Conservation (phyloP, 2,797 vertebrate genomes). For the Trachops cirrhosus region DNA sequence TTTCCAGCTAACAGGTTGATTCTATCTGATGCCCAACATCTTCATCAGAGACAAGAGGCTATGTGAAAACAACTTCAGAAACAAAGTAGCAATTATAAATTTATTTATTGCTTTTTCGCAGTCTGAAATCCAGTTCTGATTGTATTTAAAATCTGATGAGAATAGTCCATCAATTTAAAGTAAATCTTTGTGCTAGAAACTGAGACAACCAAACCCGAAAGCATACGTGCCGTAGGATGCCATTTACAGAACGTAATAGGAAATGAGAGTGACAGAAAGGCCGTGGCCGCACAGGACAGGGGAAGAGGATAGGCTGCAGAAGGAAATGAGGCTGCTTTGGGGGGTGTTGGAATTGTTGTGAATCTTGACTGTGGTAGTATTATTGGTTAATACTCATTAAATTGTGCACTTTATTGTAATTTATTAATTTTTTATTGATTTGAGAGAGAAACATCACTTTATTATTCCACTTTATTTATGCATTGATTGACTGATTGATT, state of each 20-base stretch:
- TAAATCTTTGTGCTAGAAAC: neutral
- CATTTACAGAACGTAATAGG: constrained; percentile 10
- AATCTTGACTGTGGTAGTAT: neutral
- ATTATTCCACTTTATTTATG: neutral
- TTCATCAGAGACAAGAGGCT: neutral
- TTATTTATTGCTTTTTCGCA: neutral
- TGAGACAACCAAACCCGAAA: neutral
- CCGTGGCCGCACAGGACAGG: neutral
- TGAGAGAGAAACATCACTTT: neutral
- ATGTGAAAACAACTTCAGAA: neutral
- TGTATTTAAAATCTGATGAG: constrained; percentile 24
- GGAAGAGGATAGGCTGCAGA: neutral
- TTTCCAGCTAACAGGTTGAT: neutral
- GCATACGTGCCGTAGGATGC: neutral
- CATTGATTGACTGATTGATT: neutral
- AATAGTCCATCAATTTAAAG: neutral
- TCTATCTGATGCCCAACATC: neutral
- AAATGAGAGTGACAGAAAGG: neutral
- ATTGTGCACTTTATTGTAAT: neutral
- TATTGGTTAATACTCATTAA: neutral
- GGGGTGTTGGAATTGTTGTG: neutral
- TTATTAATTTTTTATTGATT: neutral
- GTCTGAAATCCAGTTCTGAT: neutral
- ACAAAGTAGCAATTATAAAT: neutral
- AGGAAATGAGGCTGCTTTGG: neutral